Conservation (phyloP, 64 coral and sea anemone genomes). For the Actinia tenebrosa region DNA sequence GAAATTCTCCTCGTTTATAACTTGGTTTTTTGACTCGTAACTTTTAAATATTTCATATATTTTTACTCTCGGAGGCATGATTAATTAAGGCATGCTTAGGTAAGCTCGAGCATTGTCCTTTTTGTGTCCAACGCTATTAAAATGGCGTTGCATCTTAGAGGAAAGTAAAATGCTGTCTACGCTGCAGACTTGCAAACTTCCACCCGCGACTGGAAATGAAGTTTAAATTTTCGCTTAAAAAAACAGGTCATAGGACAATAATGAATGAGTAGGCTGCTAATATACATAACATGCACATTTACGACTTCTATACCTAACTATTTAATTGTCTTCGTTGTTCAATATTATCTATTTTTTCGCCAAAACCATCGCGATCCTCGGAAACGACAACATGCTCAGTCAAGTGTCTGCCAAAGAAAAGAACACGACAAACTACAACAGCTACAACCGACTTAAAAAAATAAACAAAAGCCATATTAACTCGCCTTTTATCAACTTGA, state of each 20-base stretch:
- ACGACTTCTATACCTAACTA: background rate
- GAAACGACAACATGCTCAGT: background rate
- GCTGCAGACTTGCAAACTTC: background rate
- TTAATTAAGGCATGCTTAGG: conserved; percentile 42
- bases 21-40: conserved; percentile 29
- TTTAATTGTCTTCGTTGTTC: background rate
- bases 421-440: background rate
- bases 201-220: background rate
- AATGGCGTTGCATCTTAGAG: background rate
- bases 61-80: background rate
- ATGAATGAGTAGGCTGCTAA: background rate
- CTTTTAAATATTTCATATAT: conserved; percentile 58
- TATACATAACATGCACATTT: background rate
- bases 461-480: conserved; percentile 10
- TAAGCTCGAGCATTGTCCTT: conserved; percentile 58
- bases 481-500: background rate
- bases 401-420: conserved; percentile 2
- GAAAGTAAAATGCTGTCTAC: background rate
- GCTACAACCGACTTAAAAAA: background rate
- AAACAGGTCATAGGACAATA: background rate
- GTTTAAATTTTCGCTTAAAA: background rate
- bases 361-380: background rate
- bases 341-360: background rate
- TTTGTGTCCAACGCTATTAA: background rate
- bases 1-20: conserved; percentile 52